Conservation (phyloP, 2,888 invertebrate species). For the Drosophila diplacantha region DNA sequence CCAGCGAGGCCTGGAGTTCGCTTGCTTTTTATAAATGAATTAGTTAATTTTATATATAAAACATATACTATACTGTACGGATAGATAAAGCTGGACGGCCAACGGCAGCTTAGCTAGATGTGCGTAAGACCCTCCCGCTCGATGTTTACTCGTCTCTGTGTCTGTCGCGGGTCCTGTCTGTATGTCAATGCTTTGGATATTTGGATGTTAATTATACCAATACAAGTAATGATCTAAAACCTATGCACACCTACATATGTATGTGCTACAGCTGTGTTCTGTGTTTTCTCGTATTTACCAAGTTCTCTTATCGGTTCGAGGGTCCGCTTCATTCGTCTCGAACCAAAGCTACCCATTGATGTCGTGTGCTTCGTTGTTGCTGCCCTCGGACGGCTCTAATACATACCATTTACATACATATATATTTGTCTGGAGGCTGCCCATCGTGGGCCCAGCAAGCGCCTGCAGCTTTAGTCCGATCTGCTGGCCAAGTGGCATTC, state of each 20-base stretch:
- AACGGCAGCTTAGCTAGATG: conserved; percentile 1
- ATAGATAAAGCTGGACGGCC: conserved; percentile 9
- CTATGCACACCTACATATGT: neutral
- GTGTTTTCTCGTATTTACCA: conserved; percentile 8
- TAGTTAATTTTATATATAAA: conserved; percentile 66
- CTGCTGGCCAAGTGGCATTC: conserved; percentile 5
- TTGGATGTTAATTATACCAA: conserved; percentile 31
- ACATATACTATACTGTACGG: conserved; percentile 21
- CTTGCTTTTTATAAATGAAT: conserved; percentile 66
- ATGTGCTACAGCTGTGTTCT: conserved; percentile 19
- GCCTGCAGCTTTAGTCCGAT: conserved; percentile 1
- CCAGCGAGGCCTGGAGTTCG: conserved; percentile 45
- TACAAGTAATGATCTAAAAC: conserved; percentile 25
- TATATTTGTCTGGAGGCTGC: conserved; percentile 7
- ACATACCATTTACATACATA: conserved; percentile 3
- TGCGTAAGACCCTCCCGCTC: conserved; percentile 20
- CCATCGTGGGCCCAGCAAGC: neutral
- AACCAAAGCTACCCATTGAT: conserved; percentile 17
- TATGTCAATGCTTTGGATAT: conserved; percentile 31
- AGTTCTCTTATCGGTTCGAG: conserved; percentile 11
- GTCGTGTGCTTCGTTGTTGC: conserved; percentile 21
- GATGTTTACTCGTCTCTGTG: conserved; percentile 16
- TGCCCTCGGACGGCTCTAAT: conserved; percentile 7
- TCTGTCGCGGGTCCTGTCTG: conserved; percentile 13
- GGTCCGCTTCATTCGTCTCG: neutral